Evolutionary conservation across 2,888 invertebrate genomes (phyloP).

Genomic region (Neocrepidodera transversa): DNA sequence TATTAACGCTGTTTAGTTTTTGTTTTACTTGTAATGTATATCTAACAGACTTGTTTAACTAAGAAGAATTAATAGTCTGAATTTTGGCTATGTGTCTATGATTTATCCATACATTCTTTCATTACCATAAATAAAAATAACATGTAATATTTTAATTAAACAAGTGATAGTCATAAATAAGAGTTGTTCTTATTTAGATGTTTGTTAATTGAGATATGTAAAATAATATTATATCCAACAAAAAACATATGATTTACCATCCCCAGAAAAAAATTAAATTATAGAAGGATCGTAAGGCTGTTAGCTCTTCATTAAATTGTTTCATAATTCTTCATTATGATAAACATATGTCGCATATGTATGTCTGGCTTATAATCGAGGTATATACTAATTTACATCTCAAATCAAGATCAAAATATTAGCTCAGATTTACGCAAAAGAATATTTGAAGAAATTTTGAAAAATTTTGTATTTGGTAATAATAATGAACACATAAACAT

Average conservation of each 20-base stretch:
- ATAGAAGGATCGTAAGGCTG: conserved; percentile 4
- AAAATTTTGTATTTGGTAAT: no score
- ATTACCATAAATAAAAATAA: conserved; percentile 1
- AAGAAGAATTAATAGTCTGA: neutral
- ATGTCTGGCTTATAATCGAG: no score
- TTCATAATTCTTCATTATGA: neutral
- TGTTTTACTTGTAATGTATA: conserved; percentile 8
- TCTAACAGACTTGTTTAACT: neutral
- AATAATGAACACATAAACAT: no score
- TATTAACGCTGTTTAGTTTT: conserved; percentile 9
- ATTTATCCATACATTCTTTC: no score
- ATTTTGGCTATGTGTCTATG: no score
- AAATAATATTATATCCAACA: neutral
- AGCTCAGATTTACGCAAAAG: no score
- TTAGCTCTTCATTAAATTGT: conserved; percentile 9
- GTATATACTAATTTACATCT: no score
- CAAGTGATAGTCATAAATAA: conserved; percentile 3
- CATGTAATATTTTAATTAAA: neutral
- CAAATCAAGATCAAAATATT: no score
- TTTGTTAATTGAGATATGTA: neutral
- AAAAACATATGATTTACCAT: neutral
- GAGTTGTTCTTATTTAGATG: neutral
- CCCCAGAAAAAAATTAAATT: conserved; percentile 3
- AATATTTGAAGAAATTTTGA: no score
- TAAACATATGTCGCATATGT: conserved; percentile 5